phyloP scores from a whole-genome alignment of 30 jellyfish, hydroid and myxozoan species.

The Aurelia coerulea region DNA sequence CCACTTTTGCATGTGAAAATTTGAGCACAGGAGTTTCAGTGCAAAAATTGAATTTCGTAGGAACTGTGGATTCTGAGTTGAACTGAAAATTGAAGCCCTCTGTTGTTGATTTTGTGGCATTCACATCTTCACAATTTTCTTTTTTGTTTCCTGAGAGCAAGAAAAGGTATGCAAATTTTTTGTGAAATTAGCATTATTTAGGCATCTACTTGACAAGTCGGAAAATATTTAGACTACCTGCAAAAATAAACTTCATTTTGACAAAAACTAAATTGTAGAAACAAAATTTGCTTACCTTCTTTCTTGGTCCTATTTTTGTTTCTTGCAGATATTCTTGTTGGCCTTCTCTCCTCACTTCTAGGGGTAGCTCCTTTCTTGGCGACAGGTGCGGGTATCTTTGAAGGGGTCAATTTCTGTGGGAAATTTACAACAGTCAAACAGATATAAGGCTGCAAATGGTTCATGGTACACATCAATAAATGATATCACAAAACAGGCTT shows the following conservation, averaged over 20 bases:
- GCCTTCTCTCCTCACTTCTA: background rate
- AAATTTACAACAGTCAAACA: too few relatives aligned
- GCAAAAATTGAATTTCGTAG: conserved; percentile 5
- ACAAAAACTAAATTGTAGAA: too few relatives aligned
- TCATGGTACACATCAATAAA: too few relatives aligned
- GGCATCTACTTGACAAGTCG: too few relatives aligned
- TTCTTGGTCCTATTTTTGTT: background rate
- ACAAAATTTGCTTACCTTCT: too few relatives aligned
- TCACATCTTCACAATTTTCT: too few relatives aligned
- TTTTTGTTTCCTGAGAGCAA: background rate
- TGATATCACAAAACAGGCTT: too few relatives aligned
- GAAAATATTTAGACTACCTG: too few relatives aligned
- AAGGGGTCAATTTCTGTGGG: background rate
- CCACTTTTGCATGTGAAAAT: background rate
- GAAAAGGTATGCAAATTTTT: background rate
- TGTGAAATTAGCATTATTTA: too few relatives aligned
- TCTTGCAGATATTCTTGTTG: background rate
- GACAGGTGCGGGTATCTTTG: background rate
- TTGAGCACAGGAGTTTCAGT: background rate
- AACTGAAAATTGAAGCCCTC: conserved; percentile 10
- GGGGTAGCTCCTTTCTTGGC: background rate
- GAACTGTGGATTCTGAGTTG: conserved; percentile 14
- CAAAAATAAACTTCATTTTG: too few relatives aligned
- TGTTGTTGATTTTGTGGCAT: background rate
- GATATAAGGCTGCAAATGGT: too few relatives aligned